Evolutionary conservation across 2,888 invertebrate genomes (phyloP).

Genomic region (Pyrgus malvae): DNA sequence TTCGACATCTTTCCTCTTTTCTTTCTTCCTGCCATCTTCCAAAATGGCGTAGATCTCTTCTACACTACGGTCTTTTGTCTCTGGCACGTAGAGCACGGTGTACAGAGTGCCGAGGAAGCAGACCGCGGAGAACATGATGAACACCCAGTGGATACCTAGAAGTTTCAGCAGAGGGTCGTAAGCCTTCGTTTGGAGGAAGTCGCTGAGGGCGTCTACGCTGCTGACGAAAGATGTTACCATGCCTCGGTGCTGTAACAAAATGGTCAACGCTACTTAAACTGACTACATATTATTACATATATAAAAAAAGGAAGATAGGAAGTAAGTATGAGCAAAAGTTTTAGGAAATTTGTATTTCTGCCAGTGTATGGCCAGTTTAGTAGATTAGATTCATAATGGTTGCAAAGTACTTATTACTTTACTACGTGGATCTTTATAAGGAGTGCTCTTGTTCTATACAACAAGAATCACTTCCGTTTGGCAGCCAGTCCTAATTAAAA

Average conservation of each 20-base stretch:
- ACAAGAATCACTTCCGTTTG: no score
- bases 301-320: no score
- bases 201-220: constrained; percentile 67
- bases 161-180: constrained; percentile 71
- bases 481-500: no score
- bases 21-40: constrained; percentile 61
- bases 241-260: constrained; percentile 62
- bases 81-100: constrained; percentile 71
- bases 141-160: constrained; percentile 75
- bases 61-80: constrained; percentile 67
- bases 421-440: no score
- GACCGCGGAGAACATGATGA: constrained; percentile 68
- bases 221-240: constrained; percentile 73
- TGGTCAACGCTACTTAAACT: neutral
- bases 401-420: no score
- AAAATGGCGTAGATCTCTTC: constrained; percentile 70
- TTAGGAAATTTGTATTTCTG: no score
- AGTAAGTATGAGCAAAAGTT: no score
- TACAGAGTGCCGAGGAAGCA: constrained; percentile 71
- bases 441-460: no score
- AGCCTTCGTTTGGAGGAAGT: constrained; percentile 73
- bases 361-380: no score
- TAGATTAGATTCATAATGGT: no score
- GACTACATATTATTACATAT: no score
- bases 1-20: constrained; percentile 65